Conservation (phyloP, 2,797 vertebrate genomes). For the Rhinatrema bivittatum region DNA sequence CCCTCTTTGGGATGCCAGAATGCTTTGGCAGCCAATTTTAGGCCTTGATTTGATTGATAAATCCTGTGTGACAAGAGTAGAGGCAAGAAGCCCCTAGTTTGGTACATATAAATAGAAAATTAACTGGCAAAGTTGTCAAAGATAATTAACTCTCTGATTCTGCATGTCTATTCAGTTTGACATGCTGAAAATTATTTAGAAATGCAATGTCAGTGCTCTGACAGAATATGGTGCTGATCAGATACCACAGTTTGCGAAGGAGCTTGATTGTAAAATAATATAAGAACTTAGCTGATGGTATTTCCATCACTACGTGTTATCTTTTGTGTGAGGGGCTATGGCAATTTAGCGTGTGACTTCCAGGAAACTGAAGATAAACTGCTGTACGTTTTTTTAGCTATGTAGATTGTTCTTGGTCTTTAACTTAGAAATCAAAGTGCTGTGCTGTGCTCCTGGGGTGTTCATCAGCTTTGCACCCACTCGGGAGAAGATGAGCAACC, state of each 20-base stretch:
- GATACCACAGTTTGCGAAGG: slow-evolving; percentile 87
- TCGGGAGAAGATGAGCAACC: slow-evolving; percentile 20
- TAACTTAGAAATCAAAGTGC: slow-evolving; percentile 19
- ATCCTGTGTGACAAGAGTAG: slow-evolving; percentile 69
- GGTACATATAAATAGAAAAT: slow-evolving; percentile 88
- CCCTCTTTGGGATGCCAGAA: slow-evolving; percentile 61
- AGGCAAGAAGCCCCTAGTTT: slow-evolving; percentile 69
- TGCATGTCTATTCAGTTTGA: slow-evolving; percentile 84
- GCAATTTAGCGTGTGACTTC: slow-evolving; percentile 39
- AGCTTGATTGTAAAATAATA: slow-evolving; percentile 83
- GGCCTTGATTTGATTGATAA: slow-evolving; percentile 81
- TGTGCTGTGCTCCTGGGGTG: slow-evolving; percentile 28
- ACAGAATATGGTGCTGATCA: slow-evolving; percentile 82
- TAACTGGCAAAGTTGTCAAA: slow-evolving; percentile 85
- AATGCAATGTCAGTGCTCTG: slow-evolving; percentile 80
- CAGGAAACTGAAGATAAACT: slow-evolving; percentile 7
- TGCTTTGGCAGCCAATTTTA: slow-evolving; percentile 60
- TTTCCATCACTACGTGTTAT: slow-evolving; percentile 43
- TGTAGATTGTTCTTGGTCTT: slow-evolving; percentile 13
- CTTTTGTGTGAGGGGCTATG: slow-evolving; percentile 12
- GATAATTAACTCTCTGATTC: slow-evolving; percentile 86
- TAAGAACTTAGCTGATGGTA: slow-evolving; percentile 56
- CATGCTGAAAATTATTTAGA: slow-evolving; percentile 81
- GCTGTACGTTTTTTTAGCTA: too few species aligned
- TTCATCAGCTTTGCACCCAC: slow-evolving; percentile 20